A percentile compares a stretch with the other conserved stretches of the same genome.
phyloP scores from a whole-genome alignment of 1,140 invertebrate species.

The Physella acuta region DNA sequence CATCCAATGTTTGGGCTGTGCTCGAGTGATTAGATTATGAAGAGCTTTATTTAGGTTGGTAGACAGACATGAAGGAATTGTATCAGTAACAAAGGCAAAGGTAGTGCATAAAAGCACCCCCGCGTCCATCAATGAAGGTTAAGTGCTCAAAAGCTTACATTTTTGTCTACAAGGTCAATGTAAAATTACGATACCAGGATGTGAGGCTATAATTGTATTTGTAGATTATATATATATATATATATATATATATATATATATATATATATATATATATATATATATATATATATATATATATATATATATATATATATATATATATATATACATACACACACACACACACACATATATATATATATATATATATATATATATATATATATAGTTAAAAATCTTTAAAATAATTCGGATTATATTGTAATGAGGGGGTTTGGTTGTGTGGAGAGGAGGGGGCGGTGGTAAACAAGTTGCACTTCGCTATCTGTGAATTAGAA shows the following conservation, averaged over 20 bases:
- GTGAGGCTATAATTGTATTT: too few relatives aligned
- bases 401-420: background rate
- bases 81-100: too few relatives aligned
- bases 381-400: background rate
- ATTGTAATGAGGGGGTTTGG: background rate
- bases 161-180: too few relatives aligned
- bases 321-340: background rate
- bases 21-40: too few relatives aligned
- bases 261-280: background rate
- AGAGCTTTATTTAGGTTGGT: too few relatives aligned
- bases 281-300: background rate
- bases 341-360: background rate
- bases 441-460: background rate
- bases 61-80: too few relatives aligned
- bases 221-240: too few relatives aligned
- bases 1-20: too few relatives aligned
- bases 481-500: background rate
- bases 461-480: background rate
- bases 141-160: too few relatives aligned
- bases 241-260: background rate
- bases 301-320: background rate
- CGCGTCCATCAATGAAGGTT: too few relatives aligned
- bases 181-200: too few relatives aligned
- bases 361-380: background rate
- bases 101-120: too few relatives aligned